phyloP scores from a whole-genome alignment of 2,113 vertebrate species.

The Rhombomys opimus region DNA sequence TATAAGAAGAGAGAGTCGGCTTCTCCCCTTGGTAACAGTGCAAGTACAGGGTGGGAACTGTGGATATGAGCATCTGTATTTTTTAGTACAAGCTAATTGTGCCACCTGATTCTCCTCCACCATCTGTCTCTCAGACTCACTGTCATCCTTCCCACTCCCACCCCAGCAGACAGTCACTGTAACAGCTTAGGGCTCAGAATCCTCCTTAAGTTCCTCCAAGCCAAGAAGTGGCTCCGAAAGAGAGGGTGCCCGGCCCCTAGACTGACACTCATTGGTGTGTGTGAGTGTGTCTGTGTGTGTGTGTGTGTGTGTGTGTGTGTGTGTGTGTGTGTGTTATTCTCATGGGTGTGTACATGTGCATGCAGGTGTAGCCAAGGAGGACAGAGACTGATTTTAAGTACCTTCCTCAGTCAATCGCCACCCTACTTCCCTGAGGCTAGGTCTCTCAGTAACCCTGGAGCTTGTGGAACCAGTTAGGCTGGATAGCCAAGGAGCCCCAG shows the following conservation, averaged over 20 bases:
- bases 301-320: background rate
- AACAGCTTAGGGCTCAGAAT: constrained; percentile 30
- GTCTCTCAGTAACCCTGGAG: background rate
- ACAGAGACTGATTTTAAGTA: background rate
- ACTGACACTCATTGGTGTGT: background rate
- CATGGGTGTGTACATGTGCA: too few species aligned
- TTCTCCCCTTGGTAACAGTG: background rate
- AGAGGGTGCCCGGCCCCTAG: background rate
- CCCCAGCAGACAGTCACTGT: background rate
- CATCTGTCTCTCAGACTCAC: constrained; percentile 54
- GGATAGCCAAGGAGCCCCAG: background rate
- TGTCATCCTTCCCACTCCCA: background rate
- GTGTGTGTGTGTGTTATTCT: background rate
- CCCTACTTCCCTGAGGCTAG: background rate
- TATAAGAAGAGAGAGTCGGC: too few species aligned
- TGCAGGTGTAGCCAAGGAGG: too few species aligned
- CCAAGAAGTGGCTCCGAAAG: background rate
- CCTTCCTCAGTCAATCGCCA: background rate
- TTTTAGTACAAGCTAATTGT: constrained; percentile 61
- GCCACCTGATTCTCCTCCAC: constrained; percentile 59
- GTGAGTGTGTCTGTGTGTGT: background rate
- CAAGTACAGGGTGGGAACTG: background rate
- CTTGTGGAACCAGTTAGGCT: background rate
- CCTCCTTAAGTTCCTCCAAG: background rate
- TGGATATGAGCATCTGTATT: constrained; percentile 33